phyloP scores from a whole-genome alignment of 2,113 vertebrate genomes.

The Castor canadensis region DNA sequence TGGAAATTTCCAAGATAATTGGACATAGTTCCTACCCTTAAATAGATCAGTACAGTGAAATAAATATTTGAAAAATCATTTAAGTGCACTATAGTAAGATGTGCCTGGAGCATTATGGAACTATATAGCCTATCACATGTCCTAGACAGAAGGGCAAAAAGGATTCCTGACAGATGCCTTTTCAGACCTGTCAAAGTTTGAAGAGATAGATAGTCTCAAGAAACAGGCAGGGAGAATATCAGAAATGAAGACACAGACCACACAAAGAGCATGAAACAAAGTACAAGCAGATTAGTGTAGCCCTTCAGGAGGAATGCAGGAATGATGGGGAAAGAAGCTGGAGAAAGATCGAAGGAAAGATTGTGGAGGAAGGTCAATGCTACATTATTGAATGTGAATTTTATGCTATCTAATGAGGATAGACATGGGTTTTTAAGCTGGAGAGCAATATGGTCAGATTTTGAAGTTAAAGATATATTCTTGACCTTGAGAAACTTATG shows the following conservation, averaged over 20 bases:
- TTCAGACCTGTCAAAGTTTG: neutral
- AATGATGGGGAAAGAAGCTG: neutral
- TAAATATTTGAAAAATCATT: neutral
- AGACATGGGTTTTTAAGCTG: neutral
- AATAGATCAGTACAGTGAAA: neutral
- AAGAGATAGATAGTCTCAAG: neutral
- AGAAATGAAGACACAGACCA: neutral
- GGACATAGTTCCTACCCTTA: neutral
- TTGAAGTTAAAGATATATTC: neutral
- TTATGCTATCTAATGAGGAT: neutral
- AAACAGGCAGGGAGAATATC: neutral
- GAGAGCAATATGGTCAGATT: neutral
- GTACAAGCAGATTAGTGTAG: neutral
- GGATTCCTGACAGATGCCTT: neutral
- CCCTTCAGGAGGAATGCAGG: neutral
- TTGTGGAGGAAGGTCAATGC: neutral
- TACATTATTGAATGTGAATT: neutral
- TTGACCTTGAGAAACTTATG: neutral
- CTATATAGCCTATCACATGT: neutral
- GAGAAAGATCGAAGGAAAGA: neutral
- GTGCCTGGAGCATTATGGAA: neutral
- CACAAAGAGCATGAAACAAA: neutral
- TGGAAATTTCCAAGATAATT: slow-evolving; percentile 22
- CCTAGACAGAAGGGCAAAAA: neutral
- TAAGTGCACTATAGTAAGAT: neutral